phyloP scores from a whole-genome alignment of 1,140 invertebrate genomes.

The Rhagoletis pomonella region DNA sequence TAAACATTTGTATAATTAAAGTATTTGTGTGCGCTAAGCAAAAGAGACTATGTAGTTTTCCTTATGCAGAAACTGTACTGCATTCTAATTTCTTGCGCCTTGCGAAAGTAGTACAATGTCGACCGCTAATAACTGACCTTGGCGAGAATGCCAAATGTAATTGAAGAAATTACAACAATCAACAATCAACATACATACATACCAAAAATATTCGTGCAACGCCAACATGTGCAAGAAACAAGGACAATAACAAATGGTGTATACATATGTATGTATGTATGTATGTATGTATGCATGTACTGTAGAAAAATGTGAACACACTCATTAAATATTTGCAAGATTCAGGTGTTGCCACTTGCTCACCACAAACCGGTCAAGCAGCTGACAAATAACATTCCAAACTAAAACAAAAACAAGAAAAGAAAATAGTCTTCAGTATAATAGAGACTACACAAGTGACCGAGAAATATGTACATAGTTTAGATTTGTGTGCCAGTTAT shows the following conservation, averaged over 20 bases:
- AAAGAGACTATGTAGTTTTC: too few species aligned
- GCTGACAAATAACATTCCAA: neutral
- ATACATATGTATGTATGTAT: neutral
- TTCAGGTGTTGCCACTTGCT: conserved; percentile 3
- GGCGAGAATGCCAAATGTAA: conserved; percentile 35
- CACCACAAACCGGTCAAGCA: conserved; percentile 37
- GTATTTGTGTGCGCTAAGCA: too few species aligned
- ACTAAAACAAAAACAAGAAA: neutral
- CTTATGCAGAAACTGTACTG: too few species aligned
- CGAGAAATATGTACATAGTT: neutral
- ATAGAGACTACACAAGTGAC: neutral
- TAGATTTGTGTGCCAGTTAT: conserved; percentile 31
- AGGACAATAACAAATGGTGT: neutral
- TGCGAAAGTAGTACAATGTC: conserved; percentile 23
- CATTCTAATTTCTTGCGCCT: conserved; percentile 20
- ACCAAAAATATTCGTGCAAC: conserved; percentile 4
- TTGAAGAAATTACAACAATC: conserved; percentile 31
- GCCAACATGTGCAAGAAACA: neutral
- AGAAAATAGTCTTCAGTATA: neutral
- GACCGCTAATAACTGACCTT: conserved; percentile 23
- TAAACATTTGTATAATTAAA: too few species aligned
- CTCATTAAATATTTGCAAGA: neutral
- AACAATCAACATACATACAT: neutral
- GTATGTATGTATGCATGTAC: neutral
- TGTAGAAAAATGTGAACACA: neutral